These are phyloP conservation scores for Montipora sp. DNA, from an alignment of 64 coral and sea anemone species.

Conservation along the genomic window DNA sequence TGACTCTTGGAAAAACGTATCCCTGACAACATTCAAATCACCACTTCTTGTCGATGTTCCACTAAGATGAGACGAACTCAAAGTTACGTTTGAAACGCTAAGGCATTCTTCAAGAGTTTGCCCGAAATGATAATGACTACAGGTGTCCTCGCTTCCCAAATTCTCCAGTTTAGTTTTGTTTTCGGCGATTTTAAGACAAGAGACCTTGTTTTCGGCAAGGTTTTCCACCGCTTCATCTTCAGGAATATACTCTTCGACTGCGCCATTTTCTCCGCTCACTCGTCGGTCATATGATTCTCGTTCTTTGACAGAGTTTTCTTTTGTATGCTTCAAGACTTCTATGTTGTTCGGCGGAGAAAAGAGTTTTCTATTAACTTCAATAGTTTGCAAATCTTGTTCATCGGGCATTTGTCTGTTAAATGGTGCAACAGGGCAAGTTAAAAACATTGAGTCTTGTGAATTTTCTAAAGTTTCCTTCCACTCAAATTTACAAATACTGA, in stretches of 20 bases:
- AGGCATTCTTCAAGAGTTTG: not conserved
- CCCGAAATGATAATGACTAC: not conserved
- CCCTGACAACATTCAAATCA: not conserved
- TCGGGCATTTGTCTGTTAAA: slow-evolving; percentile 75
- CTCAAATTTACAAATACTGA: slow-evolving; percentile 49
- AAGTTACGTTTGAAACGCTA: not conserved
- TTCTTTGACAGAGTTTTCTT: not conserved
- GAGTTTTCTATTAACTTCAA: not conserved
- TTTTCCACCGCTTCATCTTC: not conserved
- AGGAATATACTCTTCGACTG: too few species aligned
- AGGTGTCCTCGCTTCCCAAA: not conserved
- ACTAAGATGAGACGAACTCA: not conserved
- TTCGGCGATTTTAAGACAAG: not conserved
- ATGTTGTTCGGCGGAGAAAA: not conserved
- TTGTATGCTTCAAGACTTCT: not conserved
- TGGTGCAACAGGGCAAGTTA: slow-evolving; percentile 52
- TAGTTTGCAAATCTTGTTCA: slow-evolving; percentile 58
- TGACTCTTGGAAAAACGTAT: not conserved
- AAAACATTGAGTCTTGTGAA: not conserved
- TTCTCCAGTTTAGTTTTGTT: not conserved
- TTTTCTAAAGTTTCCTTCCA: not conserved
- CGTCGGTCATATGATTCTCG: not conserved
- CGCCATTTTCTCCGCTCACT: not conserved
- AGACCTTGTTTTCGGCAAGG: not conserved
- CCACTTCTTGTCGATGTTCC: not conserved